Evolutionary conservation across 2,113 vertebrate species (phyloP), one percentile per base, ranked within the genome.

Genomic region (Ivindomyrus marchei): DNA sequence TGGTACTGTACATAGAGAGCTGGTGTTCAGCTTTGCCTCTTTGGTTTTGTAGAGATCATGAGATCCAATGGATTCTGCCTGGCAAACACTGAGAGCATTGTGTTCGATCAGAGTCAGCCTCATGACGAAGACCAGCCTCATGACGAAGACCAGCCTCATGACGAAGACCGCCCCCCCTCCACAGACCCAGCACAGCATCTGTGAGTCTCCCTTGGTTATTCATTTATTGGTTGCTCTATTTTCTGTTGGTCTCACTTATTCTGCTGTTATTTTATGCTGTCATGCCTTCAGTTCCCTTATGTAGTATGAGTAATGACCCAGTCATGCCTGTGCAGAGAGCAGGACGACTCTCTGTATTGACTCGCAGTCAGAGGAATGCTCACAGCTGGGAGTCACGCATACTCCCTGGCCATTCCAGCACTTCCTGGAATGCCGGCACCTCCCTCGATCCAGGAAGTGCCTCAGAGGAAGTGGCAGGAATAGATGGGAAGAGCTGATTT

Each of bases 51-150:
- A 97, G 97, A 97, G 95, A 97, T 97, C 93, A 97, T 97, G 97
- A 91, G 97, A 84, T 97, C 97, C 17, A 97, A 97, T 89, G 97
- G 97, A 62, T 98, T 98, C 93, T 98, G 97, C 93, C 95, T 98
- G 93, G 97, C 97, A 46, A 97, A 97, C 90, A 97, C 97, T 0
- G 97, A 97, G 93, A 98, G 97, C 0, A 97, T 97, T n/a, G 95
- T 97, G 49, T 97, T 96, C 83, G 97, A 98, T 93, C 94, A 96
- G 92, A 96, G 94, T 90, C 92, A 97, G 93, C 94, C 96, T 0
- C 95, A 96, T 0, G 95, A 95, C 49, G 49, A 50, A 50, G 49
- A 50, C 49, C 47, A 49, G 9, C 47, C 47, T 49, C 47, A 49
- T 5, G 52, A 53, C 15, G 52, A 17, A 53, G 52, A 53, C 52